Evolutionary conservation across 2,888 invertebrate genomes (phyloP).

Genomic region (Lepidocyrtinus sp.): DNA sequence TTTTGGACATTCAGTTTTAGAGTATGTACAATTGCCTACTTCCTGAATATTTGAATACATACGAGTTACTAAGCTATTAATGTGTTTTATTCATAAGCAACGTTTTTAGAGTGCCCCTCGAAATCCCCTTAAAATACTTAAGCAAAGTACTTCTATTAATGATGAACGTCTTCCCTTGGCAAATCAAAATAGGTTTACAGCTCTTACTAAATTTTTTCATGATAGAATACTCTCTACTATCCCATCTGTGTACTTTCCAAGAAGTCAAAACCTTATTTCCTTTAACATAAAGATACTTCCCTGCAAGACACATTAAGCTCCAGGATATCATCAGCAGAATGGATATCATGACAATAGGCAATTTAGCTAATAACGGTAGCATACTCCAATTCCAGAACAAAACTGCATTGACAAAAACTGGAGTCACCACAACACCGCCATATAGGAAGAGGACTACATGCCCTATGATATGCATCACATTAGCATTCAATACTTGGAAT

Average conservation of each 20-base stretch:
- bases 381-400: neutral
- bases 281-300: neutral
- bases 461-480: neutral
- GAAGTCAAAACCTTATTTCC: neutral
- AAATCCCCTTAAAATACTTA: neutral
- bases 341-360: neutral
- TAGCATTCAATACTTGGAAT: neutral
- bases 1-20: no score
- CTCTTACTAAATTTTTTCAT: neutral
- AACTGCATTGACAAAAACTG: neutral
- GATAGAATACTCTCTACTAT: neutral
- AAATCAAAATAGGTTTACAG: neutral
- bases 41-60: no score
- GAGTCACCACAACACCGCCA: neutral
- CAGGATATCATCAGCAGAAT: neutral
- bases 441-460: neutral
- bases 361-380: neutral
- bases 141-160: neutral
- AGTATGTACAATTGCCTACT: no score
- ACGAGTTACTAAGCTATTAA: no score
- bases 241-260: neutral
- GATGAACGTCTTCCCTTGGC: neutral
- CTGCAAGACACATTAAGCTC: neutral
- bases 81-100: no score
- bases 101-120: neutral